These are phyloP conservation scores for Pseudomyrmex flavicornis DNA, from an alignment of 1,140 invertebrate genomes.

Conservation along the genomic window DNA sequence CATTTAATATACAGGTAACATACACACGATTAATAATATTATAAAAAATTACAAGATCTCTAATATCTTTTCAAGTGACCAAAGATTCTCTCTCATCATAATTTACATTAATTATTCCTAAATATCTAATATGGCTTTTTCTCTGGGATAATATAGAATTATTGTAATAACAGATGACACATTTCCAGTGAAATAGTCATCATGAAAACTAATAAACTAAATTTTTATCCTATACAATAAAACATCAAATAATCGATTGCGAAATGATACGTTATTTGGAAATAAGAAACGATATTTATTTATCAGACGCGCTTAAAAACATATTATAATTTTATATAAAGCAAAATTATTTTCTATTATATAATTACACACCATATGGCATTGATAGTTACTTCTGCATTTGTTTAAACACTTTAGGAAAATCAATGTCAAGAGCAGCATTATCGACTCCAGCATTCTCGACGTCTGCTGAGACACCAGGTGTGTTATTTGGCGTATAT, in stretches of 20 bases:
- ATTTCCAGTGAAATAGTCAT: too few species aligned
- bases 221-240: background rate
- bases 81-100: background rate
- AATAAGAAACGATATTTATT: background rate
- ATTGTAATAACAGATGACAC: background rate
- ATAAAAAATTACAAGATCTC: background rate
- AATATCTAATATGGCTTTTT: background rate
- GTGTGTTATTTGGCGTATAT: conserved; percentile 70
- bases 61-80: background rate
- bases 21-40: background rate
- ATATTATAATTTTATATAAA: background rate
- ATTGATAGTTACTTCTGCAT: conserved; percentile 76
- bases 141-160: conserved; percentile 5
- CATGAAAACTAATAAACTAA: too few species aligned
- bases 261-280: background rate
- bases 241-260: background rate
- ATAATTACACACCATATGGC: conserved; percentile 37
- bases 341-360: background rate
- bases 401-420: conserved; percentile 82
- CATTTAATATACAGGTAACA: conserved; percentile 15
- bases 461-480: conserved; percentile 59
- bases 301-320: background rate
- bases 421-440: conserved; percentile 81
- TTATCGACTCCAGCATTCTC: conserved; percentile 78
- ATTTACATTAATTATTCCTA: conserved; percentile 2